Conservation (phyloP, 2,888 invertebrate genomes). For the Hydroisotoma schaefferi region DNA sequence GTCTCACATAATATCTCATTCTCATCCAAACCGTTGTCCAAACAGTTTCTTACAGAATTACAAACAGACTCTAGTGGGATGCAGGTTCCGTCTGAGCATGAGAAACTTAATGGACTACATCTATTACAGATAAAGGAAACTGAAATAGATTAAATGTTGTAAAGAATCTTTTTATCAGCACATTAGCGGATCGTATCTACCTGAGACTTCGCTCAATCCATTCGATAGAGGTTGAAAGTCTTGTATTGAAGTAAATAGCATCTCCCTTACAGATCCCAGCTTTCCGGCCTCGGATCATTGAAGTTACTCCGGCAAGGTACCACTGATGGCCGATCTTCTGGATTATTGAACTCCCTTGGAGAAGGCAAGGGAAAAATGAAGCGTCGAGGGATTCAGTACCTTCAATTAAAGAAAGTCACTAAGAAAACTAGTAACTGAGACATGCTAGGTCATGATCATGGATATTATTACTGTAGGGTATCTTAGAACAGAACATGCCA, state of each 20-base stretch:
- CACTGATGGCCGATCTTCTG: conserved; percentile 26
- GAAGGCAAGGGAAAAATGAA: conserved; percentile 22
- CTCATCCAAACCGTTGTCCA: conserved; percentile 18
- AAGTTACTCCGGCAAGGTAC: conserved; percentile 29
- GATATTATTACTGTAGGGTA: conserved; percentile 22
- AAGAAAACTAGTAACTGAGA: not conserved
- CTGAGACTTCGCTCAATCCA: conserved; percentile 37
- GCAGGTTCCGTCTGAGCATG: conserved; percentile 35
- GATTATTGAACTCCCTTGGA: conserved; percentile 32
- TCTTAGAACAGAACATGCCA: conserved; percentile 35
- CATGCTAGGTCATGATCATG: no score
- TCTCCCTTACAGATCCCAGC: conserved; percentile 34
- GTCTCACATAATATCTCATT: conserved; percentile 19
- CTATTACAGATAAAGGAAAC: conserved; percentile 4
- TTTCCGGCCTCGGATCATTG: conserved; percentile 32
- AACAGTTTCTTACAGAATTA: conserved; percentile 32
- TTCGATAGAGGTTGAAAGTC: conserved; percentile 30
- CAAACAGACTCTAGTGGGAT: conserved; percentile 34
- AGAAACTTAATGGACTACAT: conserved; percentile 37
- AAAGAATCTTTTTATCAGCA: not conserved
- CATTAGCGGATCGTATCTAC: conserved; percentile 1
- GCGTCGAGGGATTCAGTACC: not conserved
- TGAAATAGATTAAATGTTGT: not conserved
- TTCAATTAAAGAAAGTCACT: not conserved
- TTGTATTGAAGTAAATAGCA: conserved; percentile 35